Evolutionary conservation across 2,888 invertebrate genomes (phyloP), one percentile per base, ranked within the genome.

Genomic region (Cheilosia soror): DNA sequence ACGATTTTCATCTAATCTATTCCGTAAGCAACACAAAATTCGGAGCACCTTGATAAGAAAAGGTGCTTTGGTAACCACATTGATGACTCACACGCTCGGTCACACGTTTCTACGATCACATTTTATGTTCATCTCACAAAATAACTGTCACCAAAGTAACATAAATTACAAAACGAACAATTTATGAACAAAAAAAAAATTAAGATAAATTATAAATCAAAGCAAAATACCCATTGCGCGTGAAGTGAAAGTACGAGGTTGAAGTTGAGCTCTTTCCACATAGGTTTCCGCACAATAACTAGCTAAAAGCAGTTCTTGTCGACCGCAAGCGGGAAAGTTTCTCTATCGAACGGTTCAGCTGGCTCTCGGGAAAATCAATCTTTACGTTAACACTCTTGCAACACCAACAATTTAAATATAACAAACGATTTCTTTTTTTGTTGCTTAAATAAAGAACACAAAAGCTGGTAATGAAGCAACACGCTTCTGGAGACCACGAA

Each of bases 231-330:
- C 78, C 78, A 83, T 79, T 66, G 33, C 31, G 15, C 33, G 40
- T 40, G 25, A 49, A 55, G 81, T 69, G 83, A 83, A 83, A 83
- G 83, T 68, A 20, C 27, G 40, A 51, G 58, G 40, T 53, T 79
- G 11, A 27, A 27, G 51, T 44, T 65, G 33, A 58, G 58, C 27
- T 68, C 42, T 78, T 33, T 58, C 62, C 47, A 58, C 31, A 33
- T 55, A 78, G 55, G 37, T 55, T 80, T 55, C 65, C 44, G 53
- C 53, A 33, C n/a, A 49, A 49, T 71, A 80, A 80, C 85, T 76
- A 66, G 76, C 62, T 72, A 37, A 77, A 76, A 85, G 81, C 81
- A 80, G 76, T 80, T 80, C 71, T 29, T 71, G 58, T 57, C 31
- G 51, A n/a, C 40, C 55, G 47, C 71, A 65, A 76, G 83, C 78